Percentiles rank a stretch among this genome's conserved stretches.
Evolutionary conservation across 2,888 invertebrate species (phyloP).

Genomic region (Limenitis camilla): DNA sequence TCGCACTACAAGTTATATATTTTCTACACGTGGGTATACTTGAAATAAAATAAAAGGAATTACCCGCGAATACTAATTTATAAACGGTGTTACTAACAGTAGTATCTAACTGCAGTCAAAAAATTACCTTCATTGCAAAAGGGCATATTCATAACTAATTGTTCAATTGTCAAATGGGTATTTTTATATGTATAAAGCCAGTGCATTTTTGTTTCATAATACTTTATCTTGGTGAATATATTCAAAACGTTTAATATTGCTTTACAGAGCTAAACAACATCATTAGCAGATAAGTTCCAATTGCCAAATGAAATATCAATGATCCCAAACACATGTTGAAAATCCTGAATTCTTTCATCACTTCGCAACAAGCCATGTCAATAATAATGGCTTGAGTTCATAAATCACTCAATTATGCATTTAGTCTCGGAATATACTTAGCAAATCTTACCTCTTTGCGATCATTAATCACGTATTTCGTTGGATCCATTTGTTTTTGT

Average conservation of each 20-base stretch:
- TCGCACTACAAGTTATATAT: too few species aligned
- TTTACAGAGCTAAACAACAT: constrained; percentile 16
- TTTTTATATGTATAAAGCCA: too few species aligned
- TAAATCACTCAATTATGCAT: constrained; percentile 66
- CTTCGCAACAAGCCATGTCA: constrained; percentile 59
- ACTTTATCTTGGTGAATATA: too few species aligned
- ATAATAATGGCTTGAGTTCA: constrained; percentile 55
- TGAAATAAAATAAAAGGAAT: too few species aligned
- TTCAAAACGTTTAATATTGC: constrained; percentile 11
- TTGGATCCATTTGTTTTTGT: neutral
- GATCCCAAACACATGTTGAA: constrained; percentile 43
- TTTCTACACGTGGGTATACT: too few species aligned
- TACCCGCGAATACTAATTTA: too few species aligned
- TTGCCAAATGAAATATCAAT: constrained; percentile 27
- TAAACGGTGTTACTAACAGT: too few species aligned
- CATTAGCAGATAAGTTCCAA: constrained; percentile 24
- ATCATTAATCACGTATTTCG: constrained; percentile 27
- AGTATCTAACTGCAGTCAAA: too few species aligned
- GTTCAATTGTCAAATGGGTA: too few species aligned
- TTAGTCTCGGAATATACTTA: constrained; percentile 23
- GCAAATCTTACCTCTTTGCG: constrained; percentile 21
- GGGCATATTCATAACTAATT: too few species aligned
- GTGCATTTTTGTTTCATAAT: too few species aligned
- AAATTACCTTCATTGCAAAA: too few species aligned
- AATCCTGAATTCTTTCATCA: constrained; percentile 52